Conservation (phyloP, 2,113 vertebrate genomes). For the Rhynchomys soricoides region DNA sequence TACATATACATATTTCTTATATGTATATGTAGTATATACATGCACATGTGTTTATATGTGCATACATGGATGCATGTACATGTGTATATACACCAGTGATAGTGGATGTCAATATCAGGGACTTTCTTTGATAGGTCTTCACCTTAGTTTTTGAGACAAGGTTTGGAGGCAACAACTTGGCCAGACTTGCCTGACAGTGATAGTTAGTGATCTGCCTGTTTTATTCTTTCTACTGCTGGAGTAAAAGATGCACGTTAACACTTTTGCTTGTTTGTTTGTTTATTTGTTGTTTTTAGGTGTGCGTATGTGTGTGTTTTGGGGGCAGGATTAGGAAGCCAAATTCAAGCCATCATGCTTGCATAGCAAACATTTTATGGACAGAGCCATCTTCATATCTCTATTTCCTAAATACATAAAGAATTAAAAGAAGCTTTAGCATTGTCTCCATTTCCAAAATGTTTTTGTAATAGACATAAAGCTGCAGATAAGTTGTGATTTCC, state of each 20-base stretch:
- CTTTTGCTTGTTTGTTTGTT: not conserved
- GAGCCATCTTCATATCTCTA: not conserved
- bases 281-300: not conserved
- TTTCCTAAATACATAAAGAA: constrained; percentile 28
- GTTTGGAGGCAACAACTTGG: not conserved
- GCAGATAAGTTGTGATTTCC: not conserved
- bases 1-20: not conserved
- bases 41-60: not conserved
- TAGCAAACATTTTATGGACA: not conserved
- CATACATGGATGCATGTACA: not conserved
- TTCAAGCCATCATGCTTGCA: not conserved
- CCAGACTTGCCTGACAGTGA: not conserved
- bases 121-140: not conserved
- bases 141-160: not conserved
- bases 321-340: not conserved
- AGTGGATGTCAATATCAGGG: not conserved
- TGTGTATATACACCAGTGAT: not conserved
- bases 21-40: not conserved
- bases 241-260: not conserved
- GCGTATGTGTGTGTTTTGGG: not conserved
- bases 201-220: not conserved
- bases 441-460: not conserved
- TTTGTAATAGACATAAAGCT: not conserved
- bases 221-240: not conserved
- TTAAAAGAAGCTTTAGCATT: not conserved